Evolutionary conservation across 2,888 invertebrate species (phyloP), one percentile per base, ranked within the genome.

Genomic region (Melanotus villosus): DNA sequence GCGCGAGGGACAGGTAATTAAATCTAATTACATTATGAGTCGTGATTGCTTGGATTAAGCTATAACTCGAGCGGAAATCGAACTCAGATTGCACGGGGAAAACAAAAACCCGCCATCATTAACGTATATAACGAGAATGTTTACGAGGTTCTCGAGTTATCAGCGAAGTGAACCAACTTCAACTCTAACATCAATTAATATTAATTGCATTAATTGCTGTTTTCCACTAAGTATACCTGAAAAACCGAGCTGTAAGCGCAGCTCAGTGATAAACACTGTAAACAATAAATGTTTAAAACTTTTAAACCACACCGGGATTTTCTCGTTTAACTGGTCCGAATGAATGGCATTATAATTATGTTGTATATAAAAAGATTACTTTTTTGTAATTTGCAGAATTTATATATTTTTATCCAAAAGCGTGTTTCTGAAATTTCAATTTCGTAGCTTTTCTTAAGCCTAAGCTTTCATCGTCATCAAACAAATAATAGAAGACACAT

Each of bases 1-100:
- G 68, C 59, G 64, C 67, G 41, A 65, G 68, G 71, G 70, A 72
- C 68, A 67, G 70, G 74, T 75, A 74, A 76, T 76, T 75, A 75
- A 75, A 74, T 77, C 76, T 79, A 80, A 81, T 80, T 80, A 79
- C 79, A 78, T 81, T 79, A 80, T 80, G 79, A 77, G 76, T 76
- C 77, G 77, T 79, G 80, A 81, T 81, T 80, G 79, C 81, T 79
- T 71, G 78, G 78, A 81, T 80, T 80, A 80, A 77, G 77, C 76
- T 70, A 71, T 78, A 78, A 80, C 72, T 75, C 75, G 76, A 74
- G 73, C 78, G 81, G 80, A 81, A 81, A 81, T 81, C 80, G 80
- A 81, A 80, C 75, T 78, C 75, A 79, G 78, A 79, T 79, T 80
- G 79, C 77, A 76, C 77, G 76, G 59, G 67, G 68, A 68, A 71